A percentile compares a stretch with the other conserved stretches of the same genome.
These are phyloP conservation scores for Ormia ochracea DNA, from an alignment of 2,888 invertebrate species.

Conservation along the genomic window DNA sequence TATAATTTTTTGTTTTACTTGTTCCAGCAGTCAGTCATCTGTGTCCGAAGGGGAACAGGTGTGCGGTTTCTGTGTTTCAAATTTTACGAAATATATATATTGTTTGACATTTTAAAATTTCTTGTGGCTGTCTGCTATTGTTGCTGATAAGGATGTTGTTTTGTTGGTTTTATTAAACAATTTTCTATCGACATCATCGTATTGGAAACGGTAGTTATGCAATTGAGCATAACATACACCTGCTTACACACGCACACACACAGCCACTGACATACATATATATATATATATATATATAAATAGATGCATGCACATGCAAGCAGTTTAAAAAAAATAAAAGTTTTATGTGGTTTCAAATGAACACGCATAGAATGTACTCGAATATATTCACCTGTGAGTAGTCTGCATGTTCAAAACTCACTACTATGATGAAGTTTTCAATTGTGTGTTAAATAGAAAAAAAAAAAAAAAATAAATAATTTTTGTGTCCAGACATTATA, in stretches of 20 bases:
- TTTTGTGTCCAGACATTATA: slow-evolving; percentile 48
- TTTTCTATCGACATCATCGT: slow-evolving; percentile 26
- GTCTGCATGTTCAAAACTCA: slow-evolving; percentile 8
- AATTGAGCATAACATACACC: slow-evolving; percentile 60
- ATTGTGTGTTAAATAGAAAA: slow-evolving; percentile 21
- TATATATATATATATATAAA: no score
- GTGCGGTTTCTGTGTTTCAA: slow-evolving; percentile 48
- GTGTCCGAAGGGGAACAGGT: slow-evolving; percentile 21
- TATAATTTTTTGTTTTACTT: neutral
- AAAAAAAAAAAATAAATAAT: neutral
- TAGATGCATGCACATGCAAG: no score
- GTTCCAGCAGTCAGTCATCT: neutral
- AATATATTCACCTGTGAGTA: slow-evolving; percentile 8
- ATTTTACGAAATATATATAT: slow-evolving; percentile 47
- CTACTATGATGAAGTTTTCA: slow-evolving; percentile 13
- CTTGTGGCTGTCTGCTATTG: slow-evolving; percentile 6
- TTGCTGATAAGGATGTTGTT: slow-evolving; percentile 17
- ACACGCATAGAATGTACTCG: slow-evolving; percentile 38
- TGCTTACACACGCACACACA: no score
- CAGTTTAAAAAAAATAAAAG: slow-evolving; percentile 13
- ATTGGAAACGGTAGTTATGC: slow-evolving; percentile 37
- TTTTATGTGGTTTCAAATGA: slow-evolving; percentile 49
- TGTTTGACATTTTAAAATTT: slow-evolving; percentile 12
- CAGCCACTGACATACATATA: no score
- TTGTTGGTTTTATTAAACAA: slow-evolving; percentile 32